Evolutionary conservation across 2,888 invertebrate genomes (phyloP).

Genomic region (Leucophora obtusa): DNA sequence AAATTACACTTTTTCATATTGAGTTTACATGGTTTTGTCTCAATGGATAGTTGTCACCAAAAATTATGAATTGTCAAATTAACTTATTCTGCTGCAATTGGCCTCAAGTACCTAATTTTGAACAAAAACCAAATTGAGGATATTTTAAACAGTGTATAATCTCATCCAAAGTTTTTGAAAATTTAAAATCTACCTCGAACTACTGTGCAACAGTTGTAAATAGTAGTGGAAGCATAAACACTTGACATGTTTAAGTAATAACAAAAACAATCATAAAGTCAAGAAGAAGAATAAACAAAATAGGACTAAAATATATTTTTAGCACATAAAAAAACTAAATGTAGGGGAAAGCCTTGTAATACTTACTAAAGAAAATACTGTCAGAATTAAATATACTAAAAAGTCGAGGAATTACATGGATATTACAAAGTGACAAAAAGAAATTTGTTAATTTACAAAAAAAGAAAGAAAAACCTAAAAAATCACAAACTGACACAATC

Average conservation of each 20-base stretch:
- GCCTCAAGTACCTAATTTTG: too few relatives aligned
- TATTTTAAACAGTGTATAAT: too few relatives aligned
- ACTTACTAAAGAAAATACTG: slow-evolving; percentile 14
- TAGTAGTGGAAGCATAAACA: slow-evolving; percentile 8
- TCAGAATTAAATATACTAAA: slow-evolving; percentile 5
- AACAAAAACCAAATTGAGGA: too few relatives aligned
- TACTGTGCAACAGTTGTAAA: not conserved
- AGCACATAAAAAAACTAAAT: not conserved
- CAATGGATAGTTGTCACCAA: too few relatives aligned
- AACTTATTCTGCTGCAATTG: too few relatives aligned
- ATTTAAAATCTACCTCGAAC: not conserved
- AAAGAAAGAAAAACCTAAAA: slow-evolving; percentile 1
- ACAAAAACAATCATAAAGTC: slow-evolving; percentile 21
- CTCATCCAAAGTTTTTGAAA: too few relatives aligned
- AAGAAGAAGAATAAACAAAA: not conserved
- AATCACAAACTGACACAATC: too few relatives aligned
- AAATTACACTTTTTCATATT: too few relatives aligned
- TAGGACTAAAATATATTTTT: not conserved
- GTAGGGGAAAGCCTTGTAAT: slow-evolving; percentile 10
- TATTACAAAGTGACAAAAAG: slow-evolving; percentile 5
- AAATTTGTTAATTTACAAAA: slow-evolving; percentile 7
- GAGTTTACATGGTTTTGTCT: too few relatives aligned
- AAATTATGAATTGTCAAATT: too few relatives aligned
- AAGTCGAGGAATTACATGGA: slow-evolving; percentile 15
- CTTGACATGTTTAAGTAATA: slow-evolving; percentile 40